Evolutionary conservation across 1,140 invertebrate genomes (phyloP).

Genomic region (Eueides isabella): DNA sequence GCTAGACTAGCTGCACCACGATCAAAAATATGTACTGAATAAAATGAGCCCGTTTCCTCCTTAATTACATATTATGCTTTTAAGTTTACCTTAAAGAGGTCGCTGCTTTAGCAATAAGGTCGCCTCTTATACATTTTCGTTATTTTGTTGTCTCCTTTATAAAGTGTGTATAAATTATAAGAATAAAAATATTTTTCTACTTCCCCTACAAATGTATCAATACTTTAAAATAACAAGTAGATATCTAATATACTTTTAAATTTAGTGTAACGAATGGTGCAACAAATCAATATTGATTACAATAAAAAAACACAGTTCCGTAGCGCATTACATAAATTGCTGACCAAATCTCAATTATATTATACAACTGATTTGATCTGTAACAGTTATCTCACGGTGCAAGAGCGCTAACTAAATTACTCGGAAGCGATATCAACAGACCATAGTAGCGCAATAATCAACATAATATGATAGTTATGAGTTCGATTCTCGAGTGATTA

Average conservation of each 20-base stretch:
- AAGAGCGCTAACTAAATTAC: slow-evolving; percentile 1
- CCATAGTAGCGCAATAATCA: not conserved
- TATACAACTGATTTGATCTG: slow-evolving; percentile 23
- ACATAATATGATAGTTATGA: not conserved
- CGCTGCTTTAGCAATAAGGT: too few species aligned
- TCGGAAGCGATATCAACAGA: not conserved
- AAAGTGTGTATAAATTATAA: too few species aligned
- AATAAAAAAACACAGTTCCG: slow-evolving; percentile 41
- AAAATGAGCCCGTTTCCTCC: too few species aligned
- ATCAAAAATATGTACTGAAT: too few species aligned
- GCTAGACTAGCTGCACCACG: too few species aligned
- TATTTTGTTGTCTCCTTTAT: too few species aligned
- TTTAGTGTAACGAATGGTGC: not conserved
- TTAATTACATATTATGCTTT: too few species aligned
- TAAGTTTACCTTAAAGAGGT: too few species aligned
- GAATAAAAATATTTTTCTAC: too few species aligned
- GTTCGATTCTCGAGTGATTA: not conserved
- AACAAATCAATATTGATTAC: slow-evolving; percentile 1
- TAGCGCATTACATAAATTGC: slow-evolving; percentile 53
- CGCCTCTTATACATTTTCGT: too few species aligned
- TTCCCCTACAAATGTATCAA: not conserved
- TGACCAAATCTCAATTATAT: slow-evolving; percentile 34
- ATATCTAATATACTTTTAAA: not conserved
- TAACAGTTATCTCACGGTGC: slow-evolving; percentile 21
- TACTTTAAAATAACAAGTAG: not conserved